Conservation (phyloP, 2,888 invertebrate species). For the Stomorhina lunata region DNA sequence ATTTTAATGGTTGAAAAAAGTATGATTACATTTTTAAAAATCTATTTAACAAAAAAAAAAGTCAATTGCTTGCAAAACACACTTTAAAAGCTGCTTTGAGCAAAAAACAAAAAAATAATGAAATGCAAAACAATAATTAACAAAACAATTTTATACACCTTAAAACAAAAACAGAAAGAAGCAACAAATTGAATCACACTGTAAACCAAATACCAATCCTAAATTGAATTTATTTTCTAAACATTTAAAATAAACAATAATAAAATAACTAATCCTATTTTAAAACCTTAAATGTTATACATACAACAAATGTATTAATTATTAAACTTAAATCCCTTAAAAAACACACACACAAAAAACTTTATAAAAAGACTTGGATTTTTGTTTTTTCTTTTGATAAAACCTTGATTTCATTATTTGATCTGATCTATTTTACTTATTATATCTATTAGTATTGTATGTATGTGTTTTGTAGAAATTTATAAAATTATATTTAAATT, state of each 20-base stretch:
- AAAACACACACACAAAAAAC: neutral
- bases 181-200: slow-evolving; percentile 17
- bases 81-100: slow-evolving; percentile 55
- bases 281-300: slow-evolving; percentile 34
- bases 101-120: slow-evolving; percentile 13
- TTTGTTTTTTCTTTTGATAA: neutral
- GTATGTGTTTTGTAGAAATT: slow-evolving; percentile 25
- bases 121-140: slow-evolving; percentile 15
- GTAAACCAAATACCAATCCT: slow-evolving; percentile 55
- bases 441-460: neutral
- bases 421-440: neutral
- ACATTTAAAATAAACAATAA: slow-evolving; percentile 26
- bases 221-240: slow-evolving; percentile 64
- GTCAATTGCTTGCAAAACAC: slow-evolving; percentile 56
- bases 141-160: slow-evolving; percentile 32
- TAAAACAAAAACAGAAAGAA: neutral
- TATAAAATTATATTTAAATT: slow-evolving; percentile 12
- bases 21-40: slow-evolving; percentile 30
- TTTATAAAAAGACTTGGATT: slow-evolving; percentile 1
- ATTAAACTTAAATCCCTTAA: neutral
- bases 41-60: slow-evolving; percentile 17
- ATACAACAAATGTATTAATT: slow-evolving; percentile 1
- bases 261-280: slow-evolving; percentile 52
- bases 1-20: slow-evolving; percentile 39
- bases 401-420: slow-evolving; percentile 24